Evolutionary conservation across 2,797 vertebrate species (phyloP).

Genomic region (Champsocephalus esox): DNA sequence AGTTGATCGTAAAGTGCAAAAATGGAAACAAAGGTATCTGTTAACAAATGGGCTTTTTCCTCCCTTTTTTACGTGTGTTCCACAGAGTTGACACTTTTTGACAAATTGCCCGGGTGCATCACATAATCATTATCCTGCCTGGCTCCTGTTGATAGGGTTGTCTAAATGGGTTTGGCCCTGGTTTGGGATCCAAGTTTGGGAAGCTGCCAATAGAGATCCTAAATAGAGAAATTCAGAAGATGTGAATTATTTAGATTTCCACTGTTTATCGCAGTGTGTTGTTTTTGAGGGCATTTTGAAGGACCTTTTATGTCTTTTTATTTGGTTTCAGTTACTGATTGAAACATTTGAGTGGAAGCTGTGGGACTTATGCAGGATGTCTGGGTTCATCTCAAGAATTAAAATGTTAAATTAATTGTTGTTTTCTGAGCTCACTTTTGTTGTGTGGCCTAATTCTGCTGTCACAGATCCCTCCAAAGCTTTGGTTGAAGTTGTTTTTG

Average conservation of each 20-base stretch:
- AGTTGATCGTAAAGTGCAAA: conserved; percentile 80
- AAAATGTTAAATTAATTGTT: background rate
- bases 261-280: conserved; percentile 2
- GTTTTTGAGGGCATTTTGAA: conserved; percentile 10
- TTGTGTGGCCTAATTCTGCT: conserved; percentile 20
- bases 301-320: background rate
- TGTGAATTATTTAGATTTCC: conserved; percentile 32
- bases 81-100: conserved; percentile 45
- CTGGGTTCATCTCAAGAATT: background rate
- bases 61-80: conserved; percentile 6
- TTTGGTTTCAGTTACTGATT: background rate
- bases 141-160: conserved; percentile 29
- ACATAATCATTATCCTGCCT: conserved; percentile 54
- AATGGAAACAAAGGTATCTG: conserved; percentile 67
- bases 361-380: background rate
- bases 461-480: conserved; percentile 51
- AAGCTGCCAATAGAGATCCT: conserved; percentile 38
- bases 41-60: conserved; percentile 35
- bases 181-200: conserved; percentile 47
- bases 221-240: conserved; percentile 23
- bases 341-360: background rate
- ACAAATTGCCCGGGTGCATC: conserved; percentile 57
- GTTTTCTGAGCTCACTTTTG: background rate
- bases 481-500: conserved; percentile 70
- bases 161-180: conserved; percentile 40